Conservation (phyloP, 2,113 vertebrate genomes). For the Antennarius striatus region DNA sequence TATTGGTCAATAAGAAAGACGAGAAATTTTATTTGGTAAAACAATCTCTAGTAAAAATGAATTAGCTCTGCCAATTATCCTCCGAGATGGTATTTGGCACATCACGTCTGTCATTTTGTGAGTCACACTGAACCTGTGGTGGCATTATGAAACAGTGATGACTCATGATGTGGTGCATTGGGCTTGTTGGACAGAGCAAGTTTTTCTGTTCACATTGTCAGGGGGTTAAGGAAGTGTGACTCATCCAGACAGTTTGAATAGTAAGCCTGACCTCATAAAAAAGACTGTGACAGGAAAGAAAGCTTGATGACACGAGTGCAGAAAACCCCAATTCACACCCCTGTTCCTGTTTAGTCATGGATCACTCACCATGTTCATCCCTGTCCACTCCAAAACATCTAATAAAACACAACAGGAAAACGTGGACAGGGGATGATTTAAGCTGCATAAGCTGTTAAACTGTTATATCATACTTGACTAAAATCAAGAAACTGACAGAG, state of each 20-base stretch:
- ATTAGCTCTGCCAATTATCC: slow-evolving; percentile 28
- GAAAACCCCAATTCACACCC: slow-evolving; percentile 36
- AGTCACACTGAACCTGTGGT: slow-evolving; percentile 27
- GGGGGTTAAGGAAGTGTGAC: slow-evolving; percentile 54
- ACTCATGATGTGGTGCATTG: slow-evolving; percentile 23
- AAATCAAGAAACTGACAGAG: no score
- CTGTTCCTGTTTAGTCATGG: background rate
- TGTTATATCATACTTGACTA: no score
- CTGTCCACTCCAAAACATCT: no score
- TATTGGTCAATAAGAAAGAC: slow-evolving; percentile 60
- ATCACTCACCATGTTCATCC: background rate
- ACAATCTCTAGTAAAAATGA: slow-evolving; percentile 37
- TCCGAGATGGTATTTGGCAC: slow-evolving; percentile 28
- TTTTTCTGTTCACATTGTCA: slow-evolving; percentile 54
- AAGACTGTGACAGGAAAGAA: slow-evolving; percentile 4
- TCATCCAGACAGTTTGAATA: slow-evolving; percentile 41
- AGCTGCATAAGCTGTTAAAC: no score
- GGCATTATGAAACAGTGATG: slow-evolving; percentile 57
- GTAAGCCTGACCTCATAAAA: slow-evolving; percentile 51
- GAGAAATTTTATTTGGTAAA: slow-evolving; percentile 70
- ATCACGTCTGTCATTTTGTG: slow-evolving; percentile 16
- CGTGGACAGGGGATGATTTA: no score
- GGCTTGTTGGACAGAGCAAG: slow-evolving; percentile 1
- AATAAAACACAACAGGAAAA: no score
- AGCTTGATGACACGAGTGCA: slow-evolving; percentile 2